Base-by-base conservation (phyloP, 2,797 vertebrate species). In the Rhincodon typus region DNA sequence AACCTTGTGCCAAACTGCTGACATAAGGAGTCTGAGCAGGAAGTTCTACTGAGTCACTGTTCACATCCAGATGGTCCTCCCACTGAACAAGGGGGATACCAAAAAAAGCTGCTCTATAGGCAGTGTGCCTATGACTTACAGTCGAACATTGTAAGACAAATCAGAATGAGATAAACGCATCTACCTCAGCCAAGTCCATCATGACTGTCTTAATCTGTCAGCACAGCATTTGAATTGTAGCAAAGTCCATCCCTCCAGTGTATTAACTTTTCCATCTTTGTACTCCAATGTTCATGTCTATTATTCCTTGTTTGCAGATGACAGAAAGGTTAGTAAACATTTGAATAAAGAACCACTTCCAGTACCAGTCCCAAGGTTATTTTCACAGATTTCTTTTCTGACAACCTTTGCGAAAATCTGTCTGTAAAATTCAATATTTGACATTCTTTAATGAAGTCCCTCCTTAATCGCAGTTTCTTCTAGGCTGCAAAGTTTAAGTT, bases 51-150 rank as follows among this genome's bases (percentile, higher is more conserved):
- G 88, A 93, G 66, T 93, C 90, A 93, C 38, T 21, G 21, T 38
- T 69, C 13, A 38, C 34, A 69, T 25, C 62, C 90, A 93, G 90
- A 93, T 93, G 90, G 90, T 69, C 90, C 90, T 93, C 90, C 90
- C 19, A 69, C 90, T 93, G n/a, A n/a, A 66, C 66, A 4, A 42
- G 90, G 90, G 66, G n/a, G 38, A 62, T n/a, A 25, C n/a, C 66
- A 42, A 42, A n/a, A 67, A n/a, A 69, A 93, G n/a, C 34, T n/a
- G 88, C 34, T 2, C 82, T 23, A 67, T 17, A 21, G 34, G 34
- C 57, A 21, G 34, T 7, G 17, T 21, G 50, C 62, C 90, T 93
- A 62, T 25, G 66, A 42, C 34, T 93, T 93, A 69, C 62, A 69
- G 21, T 12, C 69, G 21, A 69, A 69, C 8, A 42, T 93, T n/a